Evolutionary conservation across 2,113 vertebrate genomes (phyloP).

Genomic region (Rousettus leschenaultii): DNA sequence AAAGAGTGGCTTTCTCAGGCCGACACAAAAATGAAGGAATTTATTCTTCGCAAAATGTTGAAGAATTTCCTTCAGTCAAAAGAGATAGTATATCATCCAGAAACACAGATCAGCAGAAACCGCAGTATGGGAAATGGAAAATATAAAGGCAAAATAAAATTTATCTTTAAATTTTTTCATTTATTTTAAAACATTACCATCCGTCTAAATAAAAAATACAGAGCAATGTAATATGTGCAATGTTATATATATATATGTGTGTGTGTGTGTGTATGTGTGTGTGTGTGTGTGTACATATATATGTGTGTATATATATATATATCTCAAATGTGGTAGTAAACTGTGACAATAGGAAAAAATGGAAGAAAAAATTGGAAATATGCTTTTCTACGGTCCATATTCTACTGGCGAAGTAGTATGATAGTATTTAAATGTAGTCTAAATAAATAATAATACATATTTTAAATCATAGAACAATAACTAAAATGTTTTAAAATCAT

Average conservation of each 20-base stretch:
- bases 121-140: neutral
- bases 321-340: neutral
- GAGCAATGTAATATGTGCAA: no score
- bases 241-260: no score
- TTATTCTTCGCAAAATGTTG: neutral
- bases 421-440: neutral
- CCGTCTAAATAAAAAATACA: neutral
- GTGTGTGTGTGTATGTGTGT: no score
- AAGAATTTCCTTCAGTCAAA: neutral
- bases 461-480: neutral
- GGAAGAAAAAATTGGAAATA: neutral
- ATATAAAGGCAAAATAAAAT: neutral
- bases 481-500: neutral
- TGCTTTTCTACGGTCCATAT: neutral
- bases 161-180: neutral
- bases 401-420: no score
- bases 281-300: no score
- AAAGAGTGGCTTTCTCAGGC: neutral
- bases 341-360: neutral
- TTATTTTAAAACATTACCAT: neutral
- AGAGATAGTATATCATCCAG: neutral
- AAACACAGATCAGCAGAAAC: neutral
- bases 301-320: fast-evolving
- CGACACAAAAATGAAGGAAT: neutral
- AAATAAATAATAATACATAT: neutral